phyloP scores from a whole-genome alignment of 2,797 vertebrate species.

The Helicolenus hilgendorfi region DNA sequence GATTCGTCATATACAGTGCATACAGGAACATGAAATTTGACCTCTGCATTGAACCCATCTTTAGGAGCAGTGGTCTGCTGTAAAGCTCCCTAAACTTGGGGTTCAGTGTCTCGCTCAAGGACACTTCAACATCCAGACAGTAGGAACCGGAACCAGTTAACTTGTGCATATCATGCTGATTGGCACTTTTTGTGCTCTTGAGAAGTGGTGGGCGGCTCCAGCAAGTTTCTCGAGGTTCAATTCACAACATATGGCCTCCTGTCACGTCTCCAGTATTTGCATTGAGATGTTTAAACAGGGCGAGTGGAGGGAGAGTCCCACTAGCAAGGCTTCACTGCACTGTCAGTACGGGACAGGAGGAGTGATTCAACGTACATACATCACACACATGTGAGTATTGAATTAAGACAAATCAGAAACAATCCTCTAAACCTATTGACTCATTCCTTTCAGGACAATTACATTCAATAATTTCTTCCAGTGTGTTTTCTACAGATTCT shows the following conservation, averaged over 20 bases:
- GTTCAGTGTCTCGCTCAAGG: too few species aligned
- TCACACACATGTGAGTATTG: not conserved
- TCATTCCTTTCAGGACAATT: not conserved
- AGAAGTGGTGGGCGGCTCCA: not conserved
- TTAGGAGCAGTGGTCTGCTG: too few species aligned
- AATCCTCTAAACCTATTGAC: not conserved
- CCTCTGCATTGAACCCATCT: too few species aligned
- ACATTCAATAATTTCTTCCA: not conserved
- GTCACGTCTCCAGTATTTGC: not conserved
- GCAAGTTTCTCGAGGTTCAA: not conserved
- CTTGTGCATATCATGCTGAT: too few species aligned
- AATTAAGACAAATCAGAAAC: not conserved
- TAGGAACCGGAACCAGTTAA: too few species aligned
- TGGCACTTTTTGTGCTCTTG: not conserved
- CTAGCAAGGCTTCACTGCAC: not conserved
- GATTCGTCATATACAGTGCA: accelerated
- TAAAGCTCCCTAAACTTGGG: too few species aligned
- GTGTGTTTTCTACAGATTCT: conserved; percentile 12
- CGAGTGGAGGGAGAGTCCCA: not conserved
- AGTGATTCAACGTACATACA: not conserved
- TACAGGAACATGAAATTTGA: too few species aligned
- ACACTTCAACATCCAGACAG: too few species aligned
- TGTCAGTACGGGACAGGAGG: not conserved
- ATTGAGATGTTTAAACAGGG: not conserved
- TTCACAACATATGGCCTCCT: not conserved